Evolutionary conservation across 2,797 vertebrate species (phyloP).

Genomic region (Anolis apletophallus): DNA sequence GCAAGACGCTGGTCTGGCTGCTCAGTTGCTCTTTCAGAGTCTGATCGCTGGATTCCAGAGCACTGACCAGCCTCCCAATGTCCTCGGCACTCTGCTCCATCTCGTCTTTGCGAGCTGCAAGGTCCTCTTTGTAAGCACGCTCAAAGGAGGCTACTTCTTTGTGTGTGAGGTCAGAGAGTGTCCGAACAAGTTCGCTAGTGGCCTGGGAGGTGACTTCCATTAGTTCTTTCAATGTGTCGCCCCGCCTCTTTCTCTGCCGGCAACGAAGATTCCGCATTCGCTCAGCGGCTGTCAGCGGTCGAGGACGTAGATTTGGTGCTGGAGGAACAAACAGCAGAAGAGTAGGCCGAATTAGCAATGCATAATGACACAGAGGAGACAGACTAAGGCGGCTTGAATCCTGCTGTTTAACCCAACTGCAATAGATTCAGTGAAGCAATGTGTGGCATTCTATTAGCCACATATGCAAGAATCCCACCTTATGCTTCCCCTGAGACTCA

Average conservation of each 20-base stretch:
- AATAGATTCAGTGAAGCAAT: too few relatives aligned
- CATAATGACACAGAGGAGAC: too few relatives aligned
- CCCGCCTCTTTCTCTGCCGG: constrained; percentile 38
- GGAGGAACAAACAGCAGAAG: not conserved
- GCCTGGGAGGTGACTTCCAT: constrained; percentile 46
- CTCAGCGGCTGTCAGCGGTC: constrained; percentile 27
- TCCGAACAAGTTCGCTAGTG: constrained; percentile 43
- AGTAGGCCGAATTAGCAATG: not conserved
- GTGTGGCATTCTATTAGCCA: too few relatives aligned
- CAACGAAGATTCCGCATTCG: constrained; percentile 43
- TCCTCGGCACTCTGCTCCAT: constrained; percentile 44
- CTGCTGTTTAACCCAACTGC: too few relatives aligned
- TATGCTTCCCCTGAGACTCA: too few relatives aligned
- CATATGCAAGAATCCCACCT: too few relatives aligned
- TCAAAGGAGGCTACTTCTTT: constrained; percentile 44
- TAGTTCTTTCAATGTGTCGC: constrained; percentile 40
- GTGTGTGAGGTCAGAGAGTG: constrained; percentile 35
- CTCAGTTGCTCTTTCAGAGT: constrained; percentile 42
- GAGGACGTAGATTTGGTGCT: constrained; percentile 37
- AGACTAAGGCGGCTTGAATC: too few relatives aligned
- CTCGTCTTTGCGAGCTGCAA: constrained; percentile 25
- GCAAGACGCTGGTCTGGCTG: constrained; percentile 37
- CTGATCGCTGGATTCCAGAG: constrained; percentile 37
- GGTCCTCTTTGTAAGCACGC: constrained; percentile 40
- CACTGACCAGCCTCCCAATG: constrained; percentile 30